Base-by-base conservation (phyloP, 2,888 invertebrate genomes). In the Morpho achilles region DNA sequence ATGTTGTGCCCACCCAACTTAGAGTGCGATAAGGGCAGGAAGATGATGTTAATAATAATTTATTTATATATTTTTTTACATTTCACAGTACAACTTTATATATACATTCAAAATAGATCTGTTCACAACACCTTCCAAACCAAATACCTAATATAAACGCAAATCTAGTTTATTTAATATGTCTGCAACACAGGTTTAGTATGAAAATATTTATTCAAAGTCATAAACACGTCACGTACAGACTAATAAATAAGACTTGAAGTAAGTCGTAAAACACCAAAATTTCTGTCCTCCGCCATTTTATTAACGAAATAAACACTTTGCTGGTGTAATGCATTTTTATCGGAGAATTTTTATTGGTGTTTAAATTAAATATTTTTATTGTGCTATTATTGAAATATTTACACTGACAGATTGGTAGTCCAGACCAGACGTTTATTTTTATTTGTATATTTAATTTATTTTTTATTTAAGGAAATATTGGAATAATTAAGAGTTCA, bases 161-260 rank as follows among this genome's bases (percentile, higher is more conserved):
- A 50, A 55, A 55, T 55, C 32, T 55, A 50, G 43, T 50, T 55
- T 44, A 39, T 55, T 44, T 55, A 39, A 42, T 44, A 16, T 43
- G 49, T 44, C 54, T 41, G 40, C 53, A 41, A 41, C 47, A 48
- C 41, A 32, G 43, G 55, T 50, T 40, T 44, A 23, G 7, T 50
- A 22, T 16, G 39, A 55, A 54, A 50, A 55, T 50, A 50, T 57
- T 50, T 51, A 57, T 57, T 51, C 47, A 46, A 43, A 52, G 52
- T 48, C 57, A 55, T 55, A 48, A 52, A 57, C 44, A 52, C 47
- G 57, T 57, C 52, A 52, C 52, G 48, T 57, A 40, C 46, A 46
- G 39, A 57, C 52, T 16, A 52, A 57, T 57, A 57, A 57, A 57
- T 57, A 57, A 57, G 10, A 39, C 50, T 50, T 55, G 49, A 50